Percentiles rank a stretch among this genome's conserved stretches.
phyloP scores from a whole-genome alignment of 2,797 vertebrate species.

The Sebastes kiyomatsui region DNA sequence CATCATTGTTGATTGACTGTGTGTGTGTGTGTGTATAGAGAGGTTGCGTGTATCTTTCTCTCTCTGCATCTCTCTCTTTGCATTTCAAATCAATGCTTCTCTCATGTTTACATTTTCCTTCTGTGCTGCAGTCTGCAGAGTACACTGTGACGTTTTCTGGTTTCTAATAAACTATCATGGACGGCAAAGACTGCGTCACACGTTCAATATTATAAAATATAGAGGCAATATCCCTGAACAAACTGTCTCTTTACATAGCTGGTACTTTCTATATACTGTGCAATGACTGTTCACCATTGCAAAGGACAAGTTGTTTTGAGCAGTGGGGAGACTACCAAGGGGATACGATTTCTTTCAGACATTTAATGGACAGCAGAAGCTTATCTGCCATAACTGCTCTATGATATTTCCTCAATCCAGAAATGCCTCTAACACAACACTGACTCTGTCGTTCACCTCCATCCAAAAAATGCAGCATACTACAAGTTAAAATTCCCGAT shows the following conservation, averaged over 20 bases:
- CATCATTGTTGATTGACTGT: constrained; percentile 57
- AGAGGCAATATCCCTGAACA: not conserved
- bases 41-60: constrained; percentile 8
- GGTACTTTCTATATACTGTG: not conserved
- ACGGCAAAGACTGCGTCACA: constrained; percentile 20
- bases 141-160: constrained; percentile 12
- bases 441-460: constrained; percentile 9
- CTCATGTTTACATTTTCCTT: constrained; percentile 49
- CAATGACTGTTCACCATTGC: not conserved
- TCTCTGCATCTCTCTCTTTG: constrained; percentile 36
- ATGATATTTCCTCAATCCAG: not conserved
- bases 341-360: not conserved
- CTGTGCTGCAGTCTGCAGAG: constrained; percentile 23
- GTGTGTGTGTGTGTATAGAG: not conserved
- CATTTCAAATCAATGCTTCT: constrained; percentile 52
- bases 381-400: not conserved
- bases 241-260: not conserved
- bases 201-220: constrained; percentile 1
- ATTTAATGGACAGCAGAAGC: not conserved
- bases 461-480: constrained; percentile 15
- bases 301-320: not conserved
- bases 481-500: constrained; percentile 33
- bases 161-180: constrained; percentile 48
- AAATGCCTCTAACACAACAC: not conserved
- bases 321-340: not conserved